Evolutionary conservation across 2,888 invertebrate species (phyloP), one percentile per base, ranked within the genome.

Genomic region (Eupithecia subumbrata): DNA sequence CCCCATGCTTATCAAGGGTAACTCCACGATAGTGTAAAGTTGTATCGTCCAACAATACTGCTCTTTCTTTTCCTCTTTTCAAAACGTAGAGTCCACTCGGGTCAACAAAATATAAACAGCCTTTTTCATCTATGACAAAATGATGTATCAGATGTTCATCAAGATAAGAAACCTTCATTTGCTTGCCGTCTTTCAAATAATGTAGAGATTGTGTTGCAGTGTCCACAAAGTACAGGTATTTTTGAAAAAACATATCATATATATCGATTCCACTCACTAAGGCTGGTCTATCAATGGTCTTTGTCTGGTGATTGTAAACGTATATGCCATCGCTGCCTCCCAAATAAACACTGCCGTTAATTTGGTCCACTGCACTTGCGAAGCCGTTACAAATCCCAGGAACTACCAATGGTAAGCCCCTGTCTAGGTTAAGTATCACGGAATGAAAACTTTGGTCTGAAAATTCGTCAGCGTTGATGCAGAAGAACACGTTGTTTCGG

Each of bases 261-360:
- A 91, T 86, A 78, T 91, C 92, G 30, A 87, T 78, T 18, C 85
- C 84, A 34, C 77, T 70, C 5, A 91, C 76, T 34, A 91, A 40
- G 1, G 88, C 83, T 9, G 86, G 84, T 64, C 81, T 86, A 25
- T 84, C 83, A 52, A 90, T 80, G 75, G 86, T 84, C 22, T 84
- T 83, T 25, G 84, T 86, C 34, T 66, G 25, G 70, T 88, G 87
- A 83, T 89, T 88, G 81, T 87, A 91, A 76, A 83, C 83, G 79
- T 83, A 91, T 80, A 91, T 90, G n/a, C 91, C 91, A 69, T 90
- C 86, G 78, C 91, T 91, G 0, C 91, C 92, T 64, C 91, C 91
- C 8, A 92, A 85, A 77, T 86, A 92, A 9, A 89, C 88, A 16
- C 81, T 79, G 56, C 90, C 86, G 16, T 84, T 84, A 7, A 74